These are phyloP conservation scores for Enteromius mattozi DNA, from an alignment of 2,797 vertebrate species.

Conservation along the genomic window DNA sequence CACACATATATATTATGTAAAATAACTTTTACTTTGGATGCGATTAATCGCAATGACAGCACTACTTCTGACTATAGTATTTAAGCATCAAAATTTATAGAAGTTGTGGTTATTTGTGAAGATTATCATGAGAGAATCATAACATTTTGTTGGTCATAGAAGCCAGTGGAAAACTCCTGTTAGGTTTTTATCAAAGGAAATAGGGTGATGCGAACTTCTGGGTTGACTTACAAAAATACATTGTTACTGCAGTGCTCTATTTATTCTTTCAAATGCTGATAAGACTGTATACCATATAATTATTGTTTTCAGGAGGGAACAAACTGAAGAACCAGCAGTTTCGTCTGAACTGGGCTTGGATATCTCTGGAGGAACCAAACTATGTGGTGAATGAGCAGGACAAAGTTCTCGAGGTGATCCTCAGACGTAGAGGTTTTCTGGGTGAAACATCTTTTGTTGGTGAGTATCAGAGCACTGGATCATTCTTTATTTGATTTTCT, in stretches of 20 bases:
- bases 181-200: background rate
- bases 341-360: slow-evolving; percentile 91
- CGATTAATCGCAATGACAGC: too few species aligned
- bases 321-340: slow-evolving; percentile 88
- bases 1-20: too few species aligned
- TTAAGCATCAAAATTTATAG: background rate
- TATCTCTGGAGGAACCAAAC: slow-evolving; percentile 89
- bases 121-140: background rate
- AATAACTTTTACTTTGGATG: too few species aligned
- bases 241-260: background rate
- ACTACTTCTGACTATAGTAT: background rate
- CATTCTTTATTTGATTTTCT: background rate
- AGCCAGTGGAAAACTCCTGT: too few species aligned
- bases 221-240: background rate
- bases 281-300: background rate
- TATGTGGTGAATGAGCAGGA: slow-evolving; percentile 90
- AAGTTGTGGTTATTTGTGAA: background rate
- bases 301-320: slow-evolving; percentile 85
- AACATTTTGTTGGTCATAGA: background rate
- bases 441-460: slow-evolving; percentile 95
- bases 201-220: background rate
- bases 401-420: slow-evolving; percentile 85
- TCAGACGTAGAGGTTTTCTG: slow-evolving; percentile 90
- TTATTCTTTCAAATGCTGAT: background rate
- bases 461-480: slow-evolving; percentile 72